Evolutionary conservation across 1,140 invertebrate species (phyloP), one percentile per base, ranked within the genome.

Genomic region (Heliconius melpomene): DNA sequence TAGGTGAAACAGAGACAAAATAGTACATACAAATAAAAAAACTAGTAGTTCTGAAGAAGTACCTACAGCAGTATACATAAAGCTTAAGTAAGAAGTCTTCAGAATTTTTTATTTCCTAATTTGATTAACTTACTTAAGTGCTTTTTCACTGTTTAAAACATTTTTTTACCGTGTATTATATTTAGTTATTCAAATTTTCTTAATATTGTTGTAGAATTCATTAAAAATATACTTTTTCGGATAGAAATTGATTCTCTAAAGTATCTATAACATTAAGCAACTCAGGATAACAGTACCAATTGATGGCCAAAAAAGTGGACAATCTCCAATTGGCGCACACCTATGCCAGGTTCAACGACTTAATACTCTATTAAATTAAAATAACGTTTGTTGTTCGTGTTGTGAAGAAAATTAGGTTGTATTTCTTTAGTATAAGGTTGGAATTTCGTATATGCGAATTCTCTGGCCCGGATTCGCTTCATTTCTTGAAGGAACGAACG

Each of bases 401-500:
- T 54, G 29, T 46, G 70, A 36, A 23, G 32, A 20, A 77, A 72
- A 26, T 77, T 77, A 32, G 26, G 29, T 72, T 84, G 46, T 88
- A 86, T 81, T 50, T 20, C 66, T 72, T 54, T 52, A 16, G 16
- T 57, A 66, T 83, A 88, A 36, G 84, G 84, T 79, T 72, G 57
- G 79, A 81, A 85, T 88, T 87, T 23, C 79, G 72, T 73, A 81
- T 78, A 60, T 46, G 66, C 18, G 80, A 74, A 78, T 8, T 54
- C 57, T 86, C 79, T 88, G 87, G 79, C 89, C 88, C 84, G 87
- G 88, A 87, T 90, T 90, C 85, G 86, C 84, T 89, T 90, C 29
- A 83, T 83, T 78, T 83, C 73, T 78, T 83, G 29, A 80, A 75
- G 72, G 81, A 80, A 78, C 74, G 50, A 82, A 50, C 75, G 72